phyloP scores from a whole-genome alignment of 2,888 invertebrate species.

The Bombylius major region DNA sequence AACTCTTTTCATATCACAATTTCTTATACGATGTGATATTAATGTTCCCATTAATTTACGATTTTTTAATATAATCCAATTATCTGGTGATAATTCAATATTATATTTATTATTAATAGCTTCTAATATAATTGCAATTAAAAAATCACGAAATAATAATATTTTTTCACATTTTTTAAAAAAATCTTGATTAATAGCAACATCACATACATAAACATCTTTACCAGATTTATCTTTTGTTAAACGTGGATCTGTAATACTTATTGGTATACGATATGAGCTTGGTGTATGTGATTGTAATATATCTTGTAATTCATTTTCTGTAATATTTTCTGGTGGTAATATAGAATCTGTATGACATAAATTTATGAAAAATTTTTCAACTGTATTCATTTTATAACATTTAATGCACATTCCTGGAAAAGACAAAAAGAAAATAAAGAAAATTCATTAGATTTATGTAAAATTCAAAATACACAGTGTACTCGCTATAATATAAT shows the following conservation, averaged over 20 bases:
- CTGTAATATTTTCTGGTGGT: constrained; percentile 54
- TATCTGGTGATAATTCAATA: constrained; percentile 51
- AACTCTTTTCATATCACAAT: constrained; percentile 47
- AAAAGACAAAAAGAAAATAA: constrained; percentile 20
- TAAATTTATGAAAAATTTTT: constrained; percentile 76
- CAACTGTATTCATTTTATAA: constrained; percentile 46
- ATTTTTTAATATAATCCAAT: constrained; percentile 56
- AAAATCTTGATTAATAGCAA: constrained; percentile 69
- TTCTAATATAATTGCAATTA: constrained; percentile 66
- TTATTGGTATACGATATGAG: constrained; percentile 75
- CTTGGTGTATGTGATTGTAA: constrained; percentile 53
- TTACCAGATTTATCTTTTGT: constrained; percentile 67
- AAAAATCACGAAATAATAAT: constrained; percentile 62
- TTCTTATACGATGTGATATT: constrained; percentile 61
- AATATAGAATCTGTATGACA: constrained; percentile 70
- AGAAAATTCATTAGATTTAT: constrained; percentile 18
- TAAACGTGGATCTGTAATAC: constrained; percentile 67
- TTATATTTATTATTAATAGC: constrained; percentile 68
- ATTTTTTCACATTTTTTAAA: constrained; percentile 60
- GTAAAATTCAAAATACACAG: constrained; percentile 11
- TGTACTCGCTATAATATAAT: not conserved
- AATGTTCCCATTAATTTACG: constrained; percentile 60
- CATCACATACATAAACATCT: constrained; percentile 65
- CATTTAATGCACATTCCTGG: constrained; percentile 76
- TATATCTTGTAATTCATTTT: constrained; percentile 55